Percentiles rank a stretch among this genome's conserved stretches.
Evolutionary conservation across 2,113 vertebrate species (phyloP).

Genomic region (Acinonyx jubatus): DNA sequence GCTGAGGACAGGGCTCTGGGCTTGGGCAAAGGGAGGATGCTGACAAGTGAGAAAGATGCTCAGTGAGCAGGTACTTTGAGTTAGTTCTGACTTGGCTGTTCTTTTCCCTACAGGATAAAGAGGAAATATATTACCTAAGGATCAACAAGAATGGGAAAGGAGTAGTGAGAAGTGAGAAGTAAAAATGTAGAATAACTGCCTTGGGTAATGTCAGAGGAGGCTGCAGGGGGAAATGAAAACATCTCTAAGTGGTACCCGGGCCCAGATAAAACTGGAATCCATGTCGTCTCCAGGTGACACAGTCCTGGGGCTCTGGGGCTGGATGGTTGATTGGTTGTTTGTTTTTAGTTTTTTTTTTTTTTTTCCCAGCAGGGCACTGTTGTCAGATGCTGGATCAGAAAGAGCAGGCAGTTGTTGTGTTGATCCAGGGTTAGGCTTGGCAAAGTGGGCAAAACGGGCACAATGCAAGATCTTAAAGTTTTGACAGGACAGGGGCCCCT

Average conservation of each 20-base stretch:
- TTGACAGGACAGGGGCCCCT: not conserved
- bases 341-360: not conserved
- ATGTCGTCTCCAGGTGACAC: not conserved
- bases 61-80: accelerated
- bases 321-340: not conserved
- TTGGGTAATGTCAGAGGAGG: accelerated
- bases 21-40: not conserved
- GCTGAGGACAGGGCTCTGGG: not conserved
- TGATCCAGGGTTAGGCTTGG: not conserved
- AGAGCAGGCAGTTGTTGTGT: not conserved
- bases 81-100: not conserved
- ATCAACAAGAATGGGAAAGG: not conserved
- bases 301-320: not conserved
- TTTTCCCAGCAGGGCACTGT: not conserved
- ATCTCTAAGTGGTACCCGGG: too few relatives aligned
- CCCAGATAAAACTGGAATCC: accelerated
- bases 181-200: too few relatives aligned
- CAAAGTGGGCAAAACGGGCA: not conserved
- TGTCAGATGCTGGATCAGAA: not conserved
- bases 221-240: accelerated
- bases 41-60: not conserved
- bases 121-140: not conserved
- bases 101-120: not conserved
- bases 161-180: too few relatives aligned
- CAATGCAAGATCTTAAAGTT: accelerated